Conservation (phyloP, 2,888 invertebrate genomes). For the Trissoscelio sp. region DNA sequence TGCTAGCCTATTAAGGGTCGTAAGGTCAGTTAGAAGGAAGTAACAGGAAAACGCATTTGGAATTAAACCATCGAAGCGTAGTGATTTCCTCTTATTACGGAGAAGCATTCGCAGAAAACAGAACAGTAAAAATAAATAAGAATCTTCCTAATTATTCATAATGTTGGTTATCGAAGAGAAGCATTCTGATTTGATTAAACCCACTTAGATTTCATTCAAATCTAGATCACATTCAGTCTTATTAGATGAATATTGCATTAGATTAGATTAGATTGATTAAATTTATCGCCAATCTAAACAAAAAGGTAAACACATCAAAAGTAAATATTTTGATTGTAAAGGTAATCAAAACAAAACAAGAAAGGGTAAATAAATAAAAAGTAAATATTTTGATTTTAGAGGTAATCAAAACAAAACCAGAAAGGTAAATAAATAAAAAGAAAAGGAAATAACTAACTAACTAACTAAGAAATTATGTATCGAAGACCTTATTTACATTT, state of each 20-base stretch:
- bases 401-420: no score
- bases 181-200: background rate
- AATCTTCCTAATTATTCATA: slow-evolving; percentile 25
- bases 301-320: no score
- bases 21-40: slow-evolving; percentile 60
- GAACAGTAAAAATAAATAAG: slow-evolving; percentile 21
- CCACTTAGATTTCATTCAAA: background rate
- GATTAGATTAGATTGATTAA: no score
- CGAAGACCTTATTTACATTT: background rate
- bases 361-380: no score
- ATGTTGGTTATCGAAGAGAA: background rate
- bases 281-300: no score
- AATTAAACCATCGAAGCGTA: slow-evolving; percentile 35
- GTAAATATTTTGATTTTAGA: no score
- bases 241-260: no score
- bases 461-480: no score
- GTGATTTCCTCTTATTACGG: slow-evolving; percentile 41
- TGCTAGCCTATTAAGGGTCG: slow-evolving; percentile 53
- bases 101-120: slow-evolving; percentile 17
- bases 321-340: no score
- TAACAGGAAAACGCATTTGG: slow-evolving; percentile 47
- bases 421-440: no score
- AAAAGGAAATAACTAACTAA: no score
- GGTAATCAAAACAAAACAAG: no score
- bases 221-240: background rate